phyloP scores from a whole-genome alignment of 2,113 vertebrate species.

The Equus przewalskii region DNA sequence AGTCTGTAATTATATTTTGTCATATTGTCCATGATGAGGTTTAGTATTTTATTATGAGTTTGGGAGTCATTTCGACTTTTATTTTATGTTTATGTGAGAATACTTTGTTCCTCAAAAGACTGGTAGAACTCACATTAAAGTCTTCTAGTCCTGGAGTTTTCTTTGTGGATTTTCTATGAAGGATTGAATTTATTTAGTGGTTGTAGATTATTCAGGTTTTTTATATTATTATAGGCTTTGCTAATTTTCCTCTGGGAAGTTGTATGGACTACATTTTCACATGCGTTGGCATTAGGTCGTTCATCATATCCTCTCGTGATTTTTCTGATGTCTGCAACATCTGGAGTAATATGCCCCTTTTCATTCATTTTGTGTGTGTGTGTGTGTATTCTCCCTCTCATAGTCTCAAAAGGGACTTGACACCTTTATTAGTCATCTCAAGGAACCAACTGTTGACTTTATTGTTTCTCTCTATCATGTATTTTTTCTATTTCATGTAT shows the following conservation, averaged over 20 bases:
- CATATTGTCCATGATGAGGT: not conserved
- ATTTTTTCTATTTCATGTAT: not conserved
- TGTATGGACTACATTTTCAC: not conserved
- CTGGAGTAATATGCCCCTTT: not conserved
- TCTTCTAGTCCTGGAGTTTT: not conserved
- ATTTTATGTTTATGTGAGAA: not conserved
- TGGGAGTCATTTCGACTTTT: not conserved
- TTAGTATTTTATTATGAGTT: not conserved
- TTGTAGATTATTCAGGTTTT: not conserved
- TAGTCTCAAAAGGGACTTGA: not conserved
- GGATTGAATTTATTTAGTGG: not conserved
- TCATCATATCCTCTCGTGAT: not conserved
- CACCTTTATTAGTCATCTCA: not conserved
- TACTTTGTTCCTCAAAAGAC: constrained; percentile 4
- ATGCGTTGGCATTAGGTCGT: not conserved
- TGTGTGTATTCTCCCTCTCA: not conserved
- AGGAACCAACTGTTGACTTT: not conserved
- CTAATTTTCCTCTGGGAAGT: not conserved
- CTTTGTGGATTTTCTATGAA: not conserved
- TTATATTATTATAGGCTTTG: not conserved
- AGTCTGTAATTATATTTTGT: constrained; percentile 10
- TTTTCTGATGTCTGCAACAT: not conserved
- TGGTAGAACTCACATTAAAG: not conserved
- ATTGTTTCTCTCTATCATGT: not conserved
- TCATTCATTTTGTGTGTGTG: not conserved